Evolutionary conservation across 2,888 invertebrate genomes (phyloP).

Genomic region (Lasioglossum villosulum): DNA sequence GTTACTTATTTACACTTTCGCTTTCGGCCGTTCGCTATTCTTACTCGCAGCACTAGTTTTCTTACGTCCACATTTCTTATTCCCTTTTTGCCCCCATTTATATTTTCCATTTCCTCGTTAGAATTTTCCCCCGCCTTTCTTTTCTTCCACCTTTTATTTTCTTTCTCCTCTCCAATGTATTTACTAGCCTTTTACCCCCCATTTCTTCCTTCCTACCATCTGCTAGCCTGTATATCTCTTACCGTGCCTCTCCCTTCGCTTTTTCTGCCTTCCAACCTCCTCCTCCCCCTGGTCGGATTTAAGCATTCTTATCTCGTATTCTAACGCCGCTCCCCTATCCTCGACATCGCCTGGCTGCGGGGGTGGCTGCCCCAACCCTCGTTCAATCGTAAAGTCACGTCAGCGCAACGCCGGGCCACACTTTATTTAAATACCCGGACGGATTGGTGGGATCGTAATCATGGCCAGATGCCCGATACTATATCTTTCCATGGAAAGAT

Average conservation of each 20-base stretch:
- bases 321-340: conserved; percentile 17
- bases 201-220: conserved; percentile 6
- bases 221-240: conserved; percentile 3
- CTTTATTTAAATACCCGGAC: conserved; percentile 59
- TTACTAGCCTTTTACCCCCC: background rate
- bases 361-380: conserved; percentile 3
- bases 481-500: conserved; percentile 18
- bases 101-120: background rate
- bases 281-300: conserved; percentile 29
- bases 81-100: background rate
- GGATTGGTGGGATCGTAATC: conserved; percentile 52
- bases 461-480: conserved; percentile 10
- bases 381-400: conserved; percentile 51
- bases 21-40: background rate
- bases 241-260: background rate
- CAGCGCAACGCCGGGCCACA: conserved; percentile 8
- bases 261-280: background rate
- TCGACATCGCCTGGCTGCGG: background rate
- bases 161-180: background rate
- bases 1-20: background rate
- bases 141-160: conserved; percentile 5
- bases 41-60: background rate
- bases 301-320: conserved; percentile 47
- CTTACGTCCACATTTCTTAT: conserved; percentile 1
- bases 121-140: background rate